These are phyloP conservation scores for Atethmia centrago DNA, from an alignment of 2,888 invertebrate genomes.

Conservation along the genomic window DNA sequence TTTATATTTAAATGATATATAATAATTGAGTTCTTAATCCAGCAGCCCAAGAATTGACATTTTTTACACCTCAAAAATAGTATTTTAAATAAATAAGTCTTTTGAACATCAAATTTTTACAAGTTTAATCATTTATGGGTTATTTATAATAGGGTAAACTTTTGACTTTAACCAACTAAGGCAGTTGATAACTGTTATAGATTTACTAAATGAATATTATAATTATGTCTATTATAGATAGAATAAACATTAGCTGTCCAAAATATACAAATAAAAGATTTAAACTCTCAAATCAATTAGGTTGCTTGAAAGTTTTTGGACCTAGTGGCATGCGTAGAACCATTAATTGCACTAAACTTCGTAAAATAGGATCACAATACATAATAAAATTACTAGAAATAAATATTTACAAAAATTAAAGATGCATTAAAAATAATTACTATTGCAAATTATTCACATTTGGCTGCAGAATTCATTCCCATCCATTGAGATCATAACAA, in stretches of 20 bases:
- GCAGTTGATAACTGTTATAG: constrained; percentile 28
- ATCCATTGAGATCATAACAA: constrained; percentile 77
- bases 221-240: no score
- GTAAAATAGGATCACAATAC: constrained; percentile 55
- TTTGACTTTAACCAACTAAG: constrained; percentile 32
- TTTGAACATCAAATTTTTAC: constrained; percentile 46
- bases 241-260: constrained; percentile 53
- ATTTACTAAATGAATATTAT: constrained; percentile 40
- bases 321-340: constrained; percentile 41
- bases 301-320: constrained; percentile 38
- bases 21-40: constrained; percentile 84
- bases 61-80: constrained; percentile 62
- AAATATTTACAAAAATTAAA: constrained; percentile 71
- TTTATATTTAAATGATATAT: constrained; percentile 81
- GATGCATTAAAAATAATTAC: constrained; percentile 54
- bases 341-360: constrained; percentile 53
- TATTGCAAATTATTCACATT: constrained; percentile 62
- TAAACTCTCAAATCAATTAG: constrained; percentile 24
- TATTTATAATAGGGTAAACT: background rate
- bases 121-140: constrained; percentile 25
- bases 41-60: constrained; percentile 88
- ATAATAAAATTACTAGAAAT: constrained; percentile 58
- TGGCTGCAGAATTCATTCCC: constrained; percentile 62
- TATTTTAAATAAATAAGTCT: constrained; percentile 47
- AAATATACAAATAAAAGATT: constrained; percentile 50